Percentiles rank a stretch among this genome's conserved stretches.
These are phyloP conservation scores for Trichomycterus rosablanca DNA, from an alignment of 2,113 vertebrate genomes.

Conservation along the genomic window DNA sequence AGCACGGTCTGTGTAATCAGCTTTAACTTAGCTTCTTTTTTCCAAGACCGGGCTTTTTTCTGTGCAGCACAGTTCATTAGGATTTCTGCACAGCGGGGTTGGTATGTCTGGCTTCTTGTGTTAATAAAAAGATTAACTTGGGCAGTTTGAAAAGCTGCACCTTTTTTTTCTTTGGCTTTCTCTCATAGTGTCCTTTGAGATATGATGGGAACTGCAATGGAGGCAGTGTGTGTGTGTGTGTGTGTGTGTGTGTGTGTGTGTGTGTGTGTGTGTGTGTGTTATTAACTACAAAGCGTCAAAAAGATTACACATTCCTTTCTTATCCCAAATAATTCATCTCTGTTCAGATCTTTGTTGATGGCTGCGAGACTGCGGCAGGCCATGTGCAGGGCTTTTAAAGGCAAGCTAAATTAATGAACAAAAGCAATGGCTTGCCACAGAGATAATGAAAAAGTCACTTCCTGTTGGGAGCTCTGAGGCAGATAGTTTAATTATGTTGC, in stretches of 20 bases:
- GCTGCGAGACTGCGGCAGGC: slow-evolving; percentile 1
- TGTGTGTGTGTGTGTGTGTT: too few species aligned
- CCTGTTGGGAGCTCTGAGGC: slow-evolving; percentile 31
- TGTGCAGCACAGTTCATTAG: slow-evolving; percentile 5
- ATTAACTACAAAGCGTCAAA: slow-evolving; percentile 33
- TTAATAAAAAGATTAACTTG: slow-evolving; percentile 36
- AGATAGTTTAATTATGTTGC: slow-evolving; percentile 42
- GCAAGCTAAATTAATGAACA: slow-evolving; percentile 23
- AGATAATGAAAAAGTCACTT: slow-evolving; percentile 42
- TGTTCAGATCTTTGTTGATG: slow-evolving; percentile 3
- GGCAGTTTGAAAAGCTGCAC: slow-evolving; percentile 23
- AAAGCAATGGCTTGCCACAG: slow-evolving; percentile 32
- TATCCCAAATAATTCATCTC: slow-evolving; percentile 30
- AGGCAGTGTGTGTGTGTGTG: slow-evolving; percentile 14
- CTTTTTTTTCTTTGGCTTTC: slow-evolving; percentile 7
- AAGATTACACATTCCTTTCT: slow-evolving; percentile 35
- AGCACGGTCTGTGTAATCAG: slow-evolving; percentile 35
- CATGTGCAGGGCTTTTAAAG: slow-evolving; percentile 11
- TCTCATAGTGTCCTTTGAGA: slow-evolving; percentile 11
- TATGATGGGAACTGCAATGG: background rate
- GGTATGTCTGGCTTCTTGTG: slow-evolving; percentile 17
- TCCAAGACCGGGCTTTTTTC: slow-evolving; percentile 23
- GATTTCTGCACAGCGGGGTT: slow-evolving; percentile 21
- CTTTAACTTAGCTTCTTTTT: background rate
- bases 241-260: too few species aligned